Evolutionary conservation across 2,888 invertebrate genomes (phyloP).

Genomic region (Thysanoteuthis rhombus): DNA sequence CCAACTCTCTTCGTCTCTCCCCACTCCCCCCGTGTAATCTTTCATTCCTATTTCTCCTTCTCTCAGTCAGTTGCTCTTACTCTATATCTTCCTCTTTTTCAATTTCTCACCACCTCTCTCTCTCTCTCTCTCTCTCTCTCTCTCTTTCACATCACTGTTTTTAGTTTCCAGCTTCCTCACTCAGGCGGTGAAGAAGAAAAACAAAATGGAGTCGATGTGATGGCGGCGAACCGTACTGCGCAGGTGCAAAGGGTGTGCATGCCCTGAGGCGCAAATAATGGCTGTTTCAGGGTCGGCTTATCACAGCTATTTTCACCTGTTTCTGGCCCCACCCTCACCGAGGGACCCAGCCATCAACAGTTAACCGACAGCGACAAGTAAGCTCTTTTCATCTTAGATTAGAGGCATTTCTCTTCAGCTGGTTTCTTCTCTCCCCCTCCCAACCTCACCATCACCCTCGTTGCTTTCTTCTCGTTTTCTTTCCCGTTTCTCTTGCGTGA

Average conservation of each 20-base stretch:
- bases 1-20: background rate
- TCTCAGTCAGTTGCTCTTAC: background rate
- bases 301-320: constrained; percentile 12
- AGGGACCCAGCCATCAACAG: background rate
- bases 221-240: background rate
- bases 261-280: background rate
- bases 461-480: background rate
- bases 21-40: background rate
- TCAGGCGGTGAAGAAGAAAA: background rate
- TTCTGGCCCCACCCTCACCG: background rate
- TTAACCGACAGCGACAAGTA: constrained; percentile 12
- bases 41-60: background rate
- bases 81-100: background rate
- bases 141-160: background rate
- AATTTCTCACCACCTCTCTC: background rate
- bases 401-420: background rate
- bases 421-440: background rate
- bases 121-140: too few relatives aligned
- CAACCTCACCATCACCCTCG: background rate
- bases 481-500: background rate
- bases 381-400: background rate
- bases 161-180: background rate
- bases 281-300: background rate
- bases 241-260: background rate
- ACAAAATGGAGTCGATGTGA: background rate